Percentiles rank a stretch among this genome's conserved stretches.
phyloP scores from a whole-genome alignment of 1,140 invertebrate species.

The Marisa cornuarietis region DNA sequence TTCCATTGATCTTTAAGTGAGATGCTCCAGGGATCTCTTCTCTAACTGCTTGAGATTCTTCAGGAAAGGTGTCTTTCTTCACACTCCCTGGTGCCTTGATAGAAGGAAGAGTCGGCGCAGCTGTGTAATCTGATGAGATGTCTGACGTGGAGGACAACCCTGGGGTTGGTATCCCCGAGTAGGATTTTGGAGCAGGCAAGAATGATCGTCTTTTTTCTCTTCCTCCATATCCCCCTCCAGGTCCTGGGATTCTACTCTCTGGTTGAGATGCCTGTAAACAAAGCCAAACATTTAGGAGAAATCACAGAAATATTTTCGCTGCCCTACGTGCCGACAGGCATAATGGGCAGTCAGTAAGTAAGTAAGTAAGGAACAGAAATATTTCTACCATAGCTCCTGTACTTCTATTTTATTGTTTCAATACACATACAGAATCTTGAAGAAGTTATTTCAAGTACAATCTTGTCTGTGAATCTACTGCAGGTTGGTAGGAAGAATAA shows the following conservation, averaged over 20 bases:
- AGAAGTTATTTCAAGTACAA: no score
- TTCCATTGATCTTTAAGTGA: conserved; percentile 33
- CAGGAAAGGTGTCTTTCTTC: not conserved
- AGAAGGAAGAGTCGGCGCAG: not conserved
- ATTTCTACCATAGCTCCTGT: no score
- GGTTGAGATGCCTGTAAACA: conserved; percentile 37
- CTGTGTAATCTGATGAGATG: not conserved
- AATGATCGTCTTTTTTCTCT: conserved; percentile 44
- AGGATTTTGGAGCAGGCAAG: conserved; percentile 39
- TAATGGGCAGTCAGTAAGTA: no score
- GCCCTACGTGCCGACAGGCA: no score
- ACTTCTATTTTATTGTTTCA: no score
- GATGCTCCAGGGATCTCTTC: conserved; percentile 15
- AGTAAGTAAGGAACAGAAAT: no score
- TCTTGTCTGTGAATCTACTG: no score
- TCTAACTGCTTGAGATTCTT: not conserved
- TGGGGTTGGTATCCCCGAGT: conserved; percentile 14
- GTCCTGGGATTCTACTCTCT: conserved; percentile 35
- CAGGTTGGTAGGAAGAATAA: no score
- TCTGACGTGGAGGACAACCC: conserved; percentile 10
- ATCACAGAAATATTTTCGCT: no score
- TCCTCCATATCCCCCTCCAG: conserved; percentile 21
- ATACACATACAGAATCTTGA: no score
- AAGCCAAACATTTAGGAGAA: not conserved
- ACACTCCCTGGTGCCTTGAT: not conserved